A percentile compares a stretch with the other conserved stretches of the same genome.
phyloP scores from a whole-genome alignment of 2,888 invertebrate species.

The Dorcus hopei region DNA sequence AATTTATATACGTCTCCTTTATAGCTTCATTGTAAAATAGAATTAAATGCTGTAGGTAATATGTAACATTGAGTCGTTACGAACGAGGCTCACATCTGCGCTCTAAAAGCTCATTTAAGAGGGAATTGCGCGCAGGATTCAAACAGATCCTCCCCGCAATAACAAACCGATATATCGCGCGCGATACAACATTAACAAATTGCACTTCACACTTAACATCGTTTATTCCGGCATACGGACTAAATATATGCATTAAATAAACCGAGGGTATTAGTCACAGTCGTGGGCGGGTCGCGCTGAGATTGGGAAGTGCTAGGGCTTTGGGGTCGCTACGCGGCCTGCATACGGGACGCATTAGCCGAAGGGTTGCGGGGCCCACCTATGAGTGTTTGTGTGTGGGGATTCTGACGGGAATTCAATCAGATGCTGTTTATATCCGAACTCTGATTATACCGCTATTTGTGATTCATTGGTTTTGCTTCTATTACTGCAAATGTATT shows the following conservation, averaged over 20 bases:
- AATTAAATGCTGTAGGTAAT: constrained; percentile 37
- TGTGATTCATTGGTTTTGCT: constrained; percentile 39
- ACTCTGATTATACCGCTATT: constrained; percentile 41
- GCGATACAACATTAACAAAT: constrained; percentile 46
- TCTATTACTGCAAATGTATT: constrained; percentile 14
- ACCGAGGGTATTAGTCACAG: constrained; percentile 42
- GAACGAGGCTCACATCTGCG: constrained; percentile 38
- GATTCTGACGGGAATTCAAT: constrained; percentile 36
- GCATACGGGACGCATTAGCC: constrained; percentile 30
- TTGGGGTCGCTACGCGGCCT: too few species aligned
- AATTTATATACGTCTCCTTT: constrained; percentile 16
- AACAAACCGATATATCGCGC: constrained; percentile 45
- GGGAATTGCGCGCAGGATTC: constrained; percentile 33
- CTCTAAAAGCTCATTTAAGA: constrained; percentile 35
- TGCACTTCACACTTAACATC: constrained; percentile 45
- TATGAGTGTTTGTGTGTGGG: constrained; percentile 13
- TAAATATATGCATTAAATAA: constrained; percentile 49
- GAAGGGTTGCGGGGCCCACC: constrained; percentile 31
- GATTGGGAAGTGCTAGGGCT: constrained; percentile 26
- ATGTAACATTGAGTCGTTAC: constrained; percentile 39
- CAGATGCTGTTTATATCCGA: constrained; percentile 42
- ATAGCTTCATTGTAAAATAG: constrained; percentile 29
- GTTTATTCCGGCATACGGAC: constrained; percentile 47
- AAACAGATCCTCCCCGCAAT: constrained; percentile 44
- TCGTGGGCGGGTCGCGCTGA: constrained; percentile 40